Percentiles rank a stretch among this genome's conserved stretches.
phyloP scores from a whole-genome alignment of 2,113 vertebrate genomes.

The Oenanthe melanoleuca region DNA sequence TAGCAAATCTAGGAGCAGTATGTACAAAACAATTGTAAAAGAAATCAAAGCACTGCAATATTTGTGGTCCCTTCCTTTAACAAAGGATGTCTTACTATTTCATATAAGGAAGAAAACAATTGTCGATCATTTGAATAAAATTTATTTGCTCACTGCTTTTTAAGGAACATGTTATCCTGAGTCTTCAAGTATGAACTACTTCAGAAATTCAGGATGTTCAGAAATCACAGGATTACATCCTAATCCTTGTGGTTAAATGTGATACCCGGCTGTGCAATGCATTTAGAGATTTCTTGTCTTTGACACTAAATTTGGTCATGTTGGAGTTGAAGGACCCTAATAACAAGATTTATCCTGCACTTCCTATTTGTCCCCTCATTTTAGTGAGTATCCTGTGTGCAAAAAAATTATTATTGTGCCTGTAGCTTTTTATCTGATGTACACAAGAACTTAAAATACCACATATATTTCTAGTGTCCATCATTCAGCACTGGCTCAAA shows the following conservation, averaged over 20 bases:
- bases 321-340: background rate
- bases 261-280: slow-evolving; percentile 20
- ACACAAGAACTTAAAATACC: background rate
- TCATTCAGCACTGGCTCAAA: background rate
- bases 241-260: slow-evolving; percentile 36
- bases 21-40: background rate
- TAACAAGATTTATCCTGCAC: background rate
- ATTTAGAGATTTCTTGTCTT: slow-evolving; percentile 24
- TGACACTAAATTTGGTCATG: background rate
- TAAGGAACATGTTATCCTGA: background rate
- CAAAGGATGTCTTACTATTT: background rate
- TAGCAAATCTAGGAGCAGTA: background rate
- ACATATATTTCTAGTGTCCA: background rate
- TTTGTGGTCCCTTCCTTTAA: background rate
- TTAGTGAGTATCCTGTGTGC: background rate
- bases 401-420: background rate
- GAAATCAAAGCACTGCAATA: background rate
- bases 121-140: background rate
- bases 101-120: background rate
- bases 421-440: background rate
- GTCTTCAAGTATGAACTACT: background rate
- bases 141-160: background rate
- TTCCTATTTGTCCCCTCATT: background rate
- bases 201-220: slow-evolving; percentile 25
- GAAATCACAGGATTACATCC: slow-evolving; percentile 32